These are phyloP conservation scores for Burhinus bistriatus DNA, from an alignment of 2,113 vertebrate genomes.

Conservation along the genomic window DNA sequence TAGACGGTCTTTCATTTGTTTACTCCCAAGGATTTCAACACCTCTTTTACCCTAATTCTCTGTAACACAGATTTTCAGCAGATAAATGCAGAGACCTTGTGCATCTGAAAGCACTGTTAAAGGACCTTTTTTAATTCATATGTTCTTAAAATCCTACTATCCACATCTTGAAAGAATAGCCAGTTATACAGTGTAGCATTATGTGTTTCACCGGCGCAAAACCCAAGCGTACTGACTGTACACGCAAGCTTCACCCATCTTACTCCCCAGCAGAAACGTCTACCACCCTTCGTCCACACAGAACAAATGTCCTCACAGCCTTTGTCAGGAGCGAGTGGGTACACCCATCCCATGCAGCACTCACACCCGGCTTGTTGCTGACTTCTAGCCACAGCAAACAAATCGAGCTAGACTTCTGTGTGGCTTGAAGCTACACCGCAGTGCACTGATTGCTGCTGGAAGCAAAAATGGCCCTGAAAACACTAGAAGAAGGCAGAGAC, in stretches of 20 bases:
- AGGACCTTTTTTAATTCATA: background rate
- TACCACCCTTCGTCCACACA: background rate
- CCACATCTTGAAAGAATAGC: background rate
- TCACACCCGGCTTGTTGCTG: background rate
- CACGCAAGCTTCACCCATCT: background rate
- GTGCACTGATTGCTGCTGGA: background rate
- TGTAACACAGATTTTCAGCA: background rate
- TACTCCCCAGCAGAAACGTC: background rate
- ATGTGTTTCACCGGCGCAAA: background rate
- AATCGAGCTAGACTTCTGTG: background rate
- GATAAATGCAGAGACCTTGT: background rate
- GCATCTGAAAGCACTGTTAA: background rate
- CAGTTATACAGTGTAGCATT: background rate
- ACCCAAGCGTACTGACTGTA: background rate
- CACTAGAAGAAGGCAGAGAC: background rate
- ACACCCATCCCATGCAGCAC: too few relatives aligned
- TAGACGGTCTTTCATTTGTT: background rate
- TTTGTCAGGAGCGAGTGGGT: background rate
- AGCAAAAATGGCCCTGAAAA: background rate
- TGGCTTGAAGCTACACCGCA: fast-evolving
- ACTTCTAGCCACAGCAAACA: background rate
- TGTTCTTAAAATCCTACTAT: background rate
- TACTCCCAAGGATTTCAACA: background rate
- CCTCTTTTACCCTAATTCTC: background rate
- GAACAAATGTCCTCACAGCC: background rate